Evolutionary conservation across 2,113 vertebrate species (phyloP).

Genomic region (Colossoma macropomum): DNA sequence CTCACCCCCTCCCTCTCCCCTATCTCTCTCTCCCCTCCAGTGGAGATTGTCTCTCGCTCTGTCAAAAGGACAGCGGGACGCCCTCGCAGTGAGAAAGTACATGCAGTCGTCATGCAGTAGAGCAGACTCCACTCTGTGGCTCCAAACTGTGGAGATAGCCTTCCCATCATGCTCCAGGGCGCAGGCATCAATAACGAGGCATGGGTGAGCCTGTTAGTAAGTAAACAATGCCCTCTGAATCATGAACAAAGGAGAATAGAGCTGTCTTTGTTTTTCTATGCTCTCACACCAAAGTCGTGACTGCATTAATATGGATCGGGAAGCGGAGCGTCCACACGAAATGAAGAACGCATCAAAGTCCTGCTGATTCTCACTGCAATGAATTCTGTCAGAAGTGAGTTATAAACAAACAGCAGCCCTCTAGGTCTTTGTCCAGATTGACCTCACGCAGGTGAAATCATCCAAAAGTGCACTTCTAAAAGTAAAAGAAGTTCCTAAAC

Average conservation of each 20-base stretch:
- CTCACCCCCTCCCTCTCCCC: conserved; percentile 16
- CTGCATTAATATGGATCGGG: conserved; percentile 56
- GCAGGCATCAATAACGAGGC: conserved; percentile 38
- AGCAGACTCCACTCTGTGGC: conserved; percentile 8
- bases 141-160: background rate
- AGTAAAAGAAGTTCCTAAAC: no score
- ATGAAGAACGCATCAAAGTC: conserved; percentile 31
- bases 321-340: conserved; percentile 40
- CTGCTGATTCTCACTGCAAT: background rate
- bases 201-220: conserved; percentile 6
- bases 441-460: background rate
- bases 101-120: conserved; percentile 34
- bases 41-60: conserved; percentile 55
- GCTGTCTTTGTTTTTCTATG: conserved; percentile 34
- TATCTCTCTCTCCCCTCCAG: background rate
- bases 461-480: background rate
- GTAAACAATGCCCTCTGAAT: conserved; percentile 45
- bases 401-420: background rate
- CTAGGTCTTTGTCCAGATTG: background rate
- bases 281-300: conserved; percentile 29
- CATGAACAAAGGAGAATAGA: conserved; percentile 41
- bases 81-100: conserved; percentile 37
- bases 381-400: background rate
- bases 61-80: conserved; percentile 57
- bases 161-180: conserved; percentile 35